Evolutionary conservation across 2,113 vertebrate genomes (phyloP), one percentile per base, ranked within the genome.

Genomic region (Mellivora capensis): DNA sequence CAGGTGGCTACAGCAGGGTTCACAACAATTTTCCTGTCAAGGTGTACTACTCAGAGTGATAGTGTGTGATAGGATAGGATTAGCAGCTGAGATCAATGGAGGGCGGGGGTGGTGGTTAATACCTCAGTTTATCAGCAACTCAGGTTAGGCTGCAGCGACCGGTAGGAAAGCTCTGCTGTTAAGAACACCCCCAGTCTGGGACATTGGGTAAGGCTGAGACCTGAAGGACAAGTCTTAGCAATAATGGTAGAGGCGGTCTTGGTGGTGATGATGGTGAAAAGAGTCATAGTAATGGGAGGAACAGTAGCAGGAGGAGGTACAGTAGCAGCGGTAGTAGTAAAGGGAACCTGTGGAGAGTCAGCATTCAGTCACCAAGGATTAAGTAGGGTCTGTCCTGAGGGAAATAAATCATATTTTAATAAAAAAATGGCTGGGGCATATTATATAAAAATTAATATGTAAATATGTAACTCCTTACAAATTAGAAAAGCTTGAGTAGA

Each of bases 261-360:
- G 34, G 18, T 44, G 64, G n/a, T 47, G n/a, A 6, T 54, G 57
- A 3, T 10, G 61, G 9, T n/a, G 34, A 8, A 3, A 42, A 25
- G 31, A 82, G 59, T 62, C 18, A 12, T 2, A 57, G 13, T 37
- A 81, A 39, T 6, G 82, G 2, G 4, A 21, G 7, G 14, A 9
- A 15, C 9, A 62, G n/a, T 11, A 44, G n/a, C 6, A n/a, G 10
- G 3, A n/a, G 34, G 0, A 34, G 10, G 2, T n/a, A 23, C 0
- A 57, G 17, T 9, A 47, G 18, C 7, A 3, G 4, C 8, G 21
- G 6, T 31, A 15, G 0, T 3, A 42, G 12, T 4, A 72, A 23
- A 72, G 17, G 27, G 4, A 23, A 12, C 23, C n/a, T 47, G 10
- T 17, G 1, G 5, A 61, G 27, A 37, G 57, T 3, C 21, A 79